Percentiles rank a stretch among this genome's conserved stretches.
Conservation (phyloP, 2,888 invertebrate species). For the Dolichopus griseipennis region DNA sequence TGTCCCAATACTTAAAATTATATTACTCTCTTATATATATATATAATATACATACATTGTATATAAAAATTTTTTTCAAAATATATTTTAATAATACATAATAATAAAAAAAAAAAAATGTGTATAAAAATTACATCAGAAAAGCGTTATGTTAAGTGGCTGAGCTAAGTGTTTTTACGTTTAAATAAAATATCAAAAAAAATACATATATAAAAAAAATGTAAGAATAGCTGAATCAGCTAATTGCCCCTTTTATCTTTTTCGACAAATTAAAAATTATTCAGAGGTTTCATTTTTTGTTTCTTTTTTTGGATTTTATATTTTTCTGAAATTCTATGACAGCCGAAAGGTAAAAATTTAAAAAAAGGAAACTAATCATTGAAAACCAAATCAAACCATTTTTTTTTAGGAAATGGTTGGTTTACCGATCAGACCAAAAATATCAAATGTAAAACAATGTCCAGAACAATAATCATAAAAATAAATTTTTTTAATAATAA, state of each 20-base stretch:
- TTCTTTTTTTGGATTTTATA: too few relatives aligned
- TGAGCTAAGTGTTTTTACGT: neutral
- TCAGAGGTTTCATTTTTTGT: neutral
- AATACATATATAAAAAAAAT: too few relatives aligned
- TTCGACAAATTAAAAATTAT: conserved; percentile 1
- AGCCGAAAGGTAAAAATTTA: neutral
- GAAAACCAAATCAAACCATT: neutral
- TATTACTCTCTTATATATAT: too few relatives aligned
- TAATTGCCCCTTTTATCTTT: neutral
- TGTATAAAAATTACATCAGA: neutral
- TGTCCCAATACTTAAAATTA: neutral
- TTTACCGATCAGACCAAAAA: too few relatives aligned
- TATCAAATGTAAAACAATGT: too few relatives aligned
- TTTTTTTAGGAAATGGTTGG: too few relatives aligned
- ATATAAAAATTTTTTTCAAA: too few relatives aligned
- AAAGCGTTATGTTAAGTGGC: conserved; percentile 5
- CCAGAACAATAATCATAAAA: too few relatives aligned
- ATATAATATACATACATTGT: too few relatives aligned
- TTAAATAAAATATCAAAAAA: neutral
- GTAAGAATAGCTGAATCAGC: conserved; percentile 1
- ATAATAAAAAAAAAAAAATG: neutral
- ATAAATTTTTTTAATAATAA: too few relatives aligned
- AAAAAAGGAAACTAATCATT: neutral
- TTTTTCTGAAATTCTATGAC: neutral
- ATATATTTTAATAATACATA: neutral